Evolutionary conservation across 2,797 vertebrate species (phyloP).

Genomic region (Xenopus petersii): DNA sequence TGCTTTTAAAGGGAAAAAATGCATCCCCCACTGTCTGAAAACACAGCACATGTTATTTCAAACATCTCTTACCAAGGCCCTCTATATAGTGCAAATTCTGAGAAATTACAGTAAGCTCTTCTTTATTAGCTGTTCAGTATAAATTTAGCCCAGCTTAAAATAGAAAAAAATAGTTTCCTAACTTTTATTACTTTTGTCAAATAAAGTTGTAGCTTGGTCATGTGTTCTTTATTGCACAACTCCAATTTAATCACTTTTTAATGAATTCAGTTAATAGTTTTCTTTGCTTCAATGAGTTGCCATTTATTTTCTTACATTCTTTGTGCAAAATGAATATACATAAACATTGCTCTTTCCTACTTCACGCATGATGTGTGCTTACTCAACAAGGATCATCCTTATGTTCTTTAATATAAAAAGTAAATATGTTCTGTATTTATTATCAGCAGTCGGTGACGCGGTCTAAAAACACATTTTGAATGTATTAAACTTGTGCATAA

Average conservation of each 20-base stretch:
- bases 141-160: no score
- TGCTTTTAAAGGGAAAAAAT: no score
- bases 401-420: constrained; percentile 31
- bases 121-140: no score
- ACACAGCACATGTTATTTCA: no score
- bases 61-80: no score
- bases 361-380: constrained; percentile 18
- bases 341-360: constrained; percentile 31
- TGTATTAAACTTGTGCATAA: constrained; percentile 12
- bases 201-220: constrained; percentile 54
- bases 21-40: no score
- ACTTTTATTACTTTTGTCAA: constrained; percentile 33
- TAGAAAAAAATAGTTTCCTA: no score
- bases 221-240: constrained; percentile 43
- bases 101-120: no score
- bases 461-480: constrained; percentile 8
- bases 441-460: background rate
- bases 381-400: constrained; percentile 17
- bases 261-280: constrained; percentile 48
- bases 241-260: constrained; percentile 54
- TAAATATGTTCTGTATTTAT: constrained; percentile 15
- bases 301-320: constrained; percentile 43
- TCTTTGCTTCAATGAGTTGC: constrained; percentile 53
- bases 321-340: constrained; percentile 21
- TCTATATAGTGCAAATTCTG: no score